Evolutionary conservation across 2,888 invertebrate genomes (phyloP).

Genomic region (Scaptomyza cyrtandrae): DNA sequence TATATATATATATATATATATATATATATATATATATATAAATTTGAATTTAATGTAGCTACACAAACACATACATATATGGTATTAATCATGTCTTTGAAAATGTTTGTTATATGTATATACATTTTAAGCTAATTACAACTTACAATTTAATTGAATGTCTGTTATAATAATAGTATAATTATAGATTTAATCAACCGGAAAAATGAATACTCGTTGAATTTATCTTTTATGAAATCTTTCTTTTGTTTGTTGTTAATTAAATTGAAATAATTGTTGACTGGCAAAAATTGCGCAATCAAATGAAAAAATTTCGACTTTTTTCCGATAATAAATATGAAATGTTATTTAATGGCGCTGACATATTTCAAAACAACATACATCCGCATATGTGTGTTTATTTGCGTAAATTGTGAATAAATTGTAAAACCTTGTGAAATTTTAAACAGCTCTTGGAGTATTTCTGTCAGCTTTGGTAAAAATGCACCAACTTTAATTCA

Average conservation of each 20-base stretch:
- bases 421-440: slow-evolving; percentile 32
- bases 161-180: not conserved
- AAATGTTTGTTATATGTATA: slow-evolving; percentile 13
- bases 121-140: slow-evolving; percentile 4
- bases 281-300: slow-evolving; percentile 14
- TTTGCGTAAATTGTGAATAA: slow-evolving; percentile 45
- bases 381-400: not conserved
- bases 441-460: slow-evolving; percentile 10
- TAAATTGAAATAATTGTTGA: not conserved
- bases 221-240: not conserved
- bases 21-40: too few species aligned
- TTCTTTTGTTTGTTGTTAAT: not conserved
- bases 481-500: too few species aligned
- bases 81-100: too few species aligned
- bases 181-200: not conserved
- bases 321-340: slow-evolving; percentile 12
- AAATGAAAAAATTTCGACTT: slow-evolving; percentile 2
- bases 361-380: slow-evolving; percentile 9
- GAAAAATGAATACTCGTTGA: not conserved
- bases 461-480: not conserved
- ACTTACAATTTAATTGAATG: not conserved
- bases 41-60: slow-evolving; percentile 21
- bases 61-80: too few species aligned
- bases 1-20: not conserved
- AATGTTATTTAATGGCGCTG: slow-evolving; percentile 5